Base-by-base conservation (phyloP, 2,888 invertebrate genomes). In the Axea sp. region DNA sequence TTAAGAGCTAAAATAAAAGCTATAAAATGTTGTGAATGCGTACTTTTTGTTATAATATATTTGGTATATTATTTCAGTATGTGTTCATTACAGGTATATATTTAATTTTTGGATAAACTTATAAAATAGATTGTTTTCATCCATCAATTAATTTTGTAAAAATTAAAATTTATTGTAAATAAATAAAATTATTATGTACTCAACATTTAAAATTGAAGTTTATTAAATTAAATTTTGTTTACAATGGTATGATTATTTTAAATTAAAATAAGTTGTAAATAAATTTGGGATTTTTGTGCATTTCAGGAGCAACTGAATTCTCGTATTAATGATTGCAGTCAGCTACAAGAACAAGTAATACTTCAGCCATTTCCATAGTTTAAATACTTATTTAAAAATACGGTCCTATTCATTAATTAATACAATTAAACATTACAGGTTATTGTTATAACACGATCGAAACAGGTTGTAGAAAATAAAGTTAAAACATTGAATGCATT, bases 1-100 rank as follows among this genome's bases (percentile, higher is more conserved):
- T 75, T 86, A 24, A 83, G 84, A 55, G 75, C 76, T 39, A 82
- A 76, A 60, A 84, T 86, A 41, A 75, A 60, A 73, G 49, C 31
- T 5, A 76, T 82, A 55, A 80, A 82, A 45, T 76, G 72, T 11
- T 76, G 78, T 43, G 78, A 81, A 47, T 60, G 72, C 47, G 62
- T 80, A 28, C 73, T 77, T 41, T 74, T 79, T 72, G 76, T 71
- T 65, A 73, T 77, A 7, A 45, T 84, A 30, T 81, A 84, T 75
- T 77, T 78, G 33, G 76, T 79, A 37, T 84, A 84, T 79, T 83
- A 78, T 60, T 78, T 82, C 17, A 76, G 84, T 73, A 77, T 85
- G 67, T 81, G 65, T 75, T 77, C 62, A 28, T 73, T 84, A 73
- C 82, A 85, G 86, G 86, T 86, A 82, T 28, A 57, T 24, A 28